A percentile compares a stretch with the other conserved stretches of the same genome.
phyloP scores from a whole-genome alignment of 2,113 vertebrate species.

The Myotis davidii region DNA sequence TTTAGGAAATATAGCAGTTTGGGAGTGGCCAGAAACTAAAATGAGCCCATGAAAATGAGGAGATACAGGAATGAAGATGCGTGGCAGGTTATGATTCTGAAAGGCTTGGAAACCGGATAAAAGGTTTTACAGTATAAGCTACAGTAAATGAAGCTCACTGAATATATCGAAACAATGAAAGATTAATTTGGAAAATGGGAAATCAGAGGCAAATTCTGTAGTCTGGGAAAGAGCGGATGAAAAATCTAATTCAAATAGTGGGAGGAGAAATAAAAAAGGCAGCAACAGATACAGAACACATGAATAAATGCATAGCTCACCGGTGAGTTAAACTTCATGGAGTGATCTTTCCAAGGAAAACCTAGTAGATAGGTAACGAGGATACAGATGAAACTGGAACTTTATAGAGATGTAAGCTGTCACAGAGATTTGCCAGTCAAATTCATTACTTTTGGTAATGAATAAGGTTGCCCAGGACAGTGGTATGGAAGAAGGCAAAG shows the following conservation, averaged over 20 bases:
- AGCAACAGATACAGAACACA: accelerated
- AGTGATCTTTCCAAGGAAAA: not conserved
- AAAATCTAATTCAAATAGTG: not conserved
- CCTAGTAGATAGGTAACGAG: not conserved
- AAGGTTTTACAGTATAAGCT: not conserved
- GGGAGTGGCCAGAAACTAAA: not conserved
- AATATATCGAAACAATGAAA: not conserved
- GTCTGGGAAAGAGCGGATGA: not conserved
- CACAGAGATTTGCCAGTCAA: not conserved
- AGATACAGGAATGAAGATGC: not conserved
- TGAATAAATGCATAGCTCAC: not conserved
- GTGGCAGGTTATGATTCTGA: not conserved
- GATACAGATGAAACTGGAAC: not conserved
- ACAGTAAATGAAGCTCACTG: not conserved
- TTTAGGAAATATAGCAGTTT: not conserved
- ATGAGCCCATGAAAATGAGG: not conserved
- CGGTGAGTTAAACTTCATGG: not conserved
- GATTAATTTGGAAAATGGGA: not conserved
- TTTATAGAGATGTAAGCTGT: not conserved
- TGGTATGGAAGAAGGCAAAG: not conserved
- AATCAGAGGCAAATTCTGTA: not conserved
- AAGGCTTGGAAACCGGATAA: not conserved
- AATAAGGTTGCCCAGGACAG: not conserved
- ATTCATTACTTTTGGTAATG: not conserved
- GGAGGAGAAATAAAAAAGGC: not conserved